A percentile compares a stretch with the other conserved stretches of the same genome.
These are phyloP conservation scores for Iguana delicatissima DNA, from an alignment of 2,797 vertebrate genomes.

Conservation along the genomic window DNA sequence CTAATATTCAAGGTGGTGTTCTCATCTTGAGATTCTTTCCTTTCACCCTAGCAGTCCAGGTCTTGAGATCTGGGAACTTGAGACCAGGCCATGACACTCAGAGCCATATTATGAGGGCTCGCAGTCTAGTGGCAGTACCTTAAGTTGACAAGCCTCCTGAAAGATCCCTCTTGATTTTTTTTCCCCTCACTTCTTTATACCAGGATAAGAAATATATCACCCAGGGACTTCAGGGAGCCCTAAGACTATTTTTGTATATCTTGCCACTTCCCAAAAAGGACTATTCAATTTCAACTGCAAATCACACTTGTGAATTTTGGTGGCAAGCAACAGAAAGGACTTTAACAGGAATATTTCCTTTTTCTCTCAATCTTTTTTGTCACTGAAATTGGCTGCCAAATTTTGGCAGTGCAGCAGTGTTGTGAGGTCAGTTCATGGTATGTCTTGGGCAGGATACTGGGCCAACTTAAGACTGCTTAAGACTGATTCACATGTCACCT, in stretches of 20 bases:
- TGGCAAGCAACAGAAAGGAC: neutral
- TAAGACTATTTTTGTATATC: neutral
- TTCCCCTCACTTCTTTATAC: no score
- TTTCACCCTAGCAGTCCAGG: no score
- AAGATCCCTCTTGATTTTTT: neutral
- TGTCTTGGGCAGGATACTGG: neutral
- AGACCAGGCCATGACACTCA: no score
- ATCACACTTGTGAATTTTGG: neutral
- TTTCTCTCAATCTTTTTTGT: neutral
- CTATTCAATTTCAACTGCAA: neutral
- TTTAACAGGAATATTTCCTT: neutral
- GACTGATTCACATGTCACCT: neutral
- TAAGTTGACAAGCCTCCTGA: neutral
- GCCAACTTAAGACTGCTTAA: neutral
- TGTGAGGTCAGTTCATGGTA: neutral
- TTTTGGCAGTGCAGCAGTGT: neutral
- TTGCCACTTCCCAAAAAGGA: no score
- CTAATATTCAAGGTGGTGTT: no score
- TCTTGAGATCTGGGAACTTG: no score
- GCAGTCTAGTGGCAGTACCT: no score
- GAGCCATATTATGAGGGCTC: no score
- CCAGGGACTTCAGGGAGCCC: neutral
- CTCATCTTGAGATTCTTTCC: no score
- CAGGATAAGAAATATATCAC: neutral
- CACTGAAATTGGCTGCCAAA: neutral